phyloP scores from a whole-genome alignment of 2,113 vertebrate species.

The Mesembrinibis cayennensis region DNA sequence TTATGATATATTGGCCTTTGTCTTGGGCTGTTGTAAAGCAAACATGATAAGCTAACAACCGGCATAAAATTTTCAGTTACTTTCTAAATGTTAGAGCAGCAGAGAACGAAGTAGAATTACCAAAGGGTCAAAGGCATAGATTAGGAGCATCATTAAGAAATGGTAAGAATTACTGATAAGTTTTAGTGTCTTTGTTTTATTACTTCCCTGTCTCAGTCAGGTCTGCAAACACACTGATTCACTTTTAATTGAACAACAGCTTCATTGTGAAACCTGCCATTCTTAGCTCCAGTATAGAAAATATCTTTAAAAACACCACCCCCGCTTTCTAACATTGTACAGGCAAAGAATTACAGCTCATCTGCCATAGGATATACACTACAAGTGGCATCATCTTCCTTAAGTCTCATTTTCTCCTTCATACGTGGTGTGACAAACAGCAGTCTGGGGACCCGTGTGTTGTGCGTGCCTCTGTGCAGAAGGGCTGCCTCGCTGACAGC shows the following conservation, averaged over 20 bases:
- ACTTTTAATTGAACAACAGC: slow-evolving; percentile 22
- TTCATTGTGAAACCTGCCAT: slow-evolving; percentile 53
- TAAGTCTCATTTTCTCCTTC: not conserved
- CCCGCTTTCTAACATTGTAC: not conserved
- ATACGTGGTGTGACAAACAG: accelerated
- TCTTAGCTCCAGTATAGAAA: slow-evolving; percentile 39
- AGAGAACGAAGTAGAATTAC: not conserved
- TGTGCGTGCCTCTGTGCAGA: not conserved
- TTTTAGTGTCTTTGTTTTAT: slow-evolving; percentile 33
- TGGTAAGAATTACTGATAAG: not conserved
- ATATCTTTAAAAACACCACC: slow-evolving; percentile 26
- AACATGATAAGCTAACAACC: not conserved
- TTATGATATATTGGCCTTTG: slow-evolving; percentile 24
- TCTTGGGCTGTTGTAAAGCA: not conserved
- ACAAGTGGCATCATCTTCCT: not conserved
- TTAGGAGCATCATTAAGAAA: slow-evolving; percentile 16
- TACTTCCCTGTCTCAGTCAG: slow-evolving; percentile 11
- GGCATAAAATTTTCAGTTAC: not conserved
- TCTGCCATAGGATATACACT: not conserved
- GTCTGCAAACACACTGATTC: slow-evolving; percentile 43
- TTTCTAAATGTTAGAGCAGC: not conserved
- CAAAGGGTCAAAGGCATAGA: slow-evolving; percentile 27
- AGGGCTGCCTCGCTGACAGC: not conserved
- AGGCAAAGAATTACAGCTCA: slow-evolving; percentile 38
- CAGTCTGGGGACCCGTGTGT: not conserved